These are phyloP conservation scores for Heliconius aoede DNA, from an alignment of 2,888 invertebrate species.

Conservation along the genomic window DNA sequence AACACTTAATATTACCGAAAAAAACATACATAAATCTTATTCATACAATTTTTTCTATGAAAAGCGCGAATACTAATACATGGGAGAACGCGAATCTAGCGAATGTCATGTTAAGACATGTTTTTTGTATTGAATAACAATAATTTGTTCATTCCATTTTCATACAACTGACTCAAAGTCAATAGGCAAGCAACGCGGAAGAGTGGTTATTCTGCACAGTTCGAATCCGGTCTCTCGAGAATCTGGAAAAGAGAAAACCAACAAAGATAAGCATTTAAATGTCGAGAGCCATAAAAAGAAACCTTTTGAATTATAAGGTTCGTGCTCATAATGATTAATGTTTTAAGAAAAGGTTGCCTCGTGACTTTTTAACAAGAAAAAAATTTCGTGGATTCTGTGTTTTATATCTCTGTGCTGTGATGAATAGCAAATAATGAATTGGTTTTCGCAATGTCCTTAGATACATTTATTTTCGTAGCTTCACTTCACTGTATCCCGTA, in stretches of 20 bases:
- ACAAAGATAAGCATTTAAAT: slow-evolving; percentile 47
- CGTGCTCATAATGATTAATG: slow-evolving; percentile 45
- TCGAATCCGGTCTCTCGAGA: slow-evolving; percentile 65
- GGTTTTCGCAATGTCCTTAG: slow-evolving; percentile 7
- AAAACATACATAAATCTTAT: neutral
- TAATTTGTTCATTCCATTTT: slow-evolving; percentile 26
- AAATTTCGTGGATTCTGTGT: slow-evolving; percentile 25
- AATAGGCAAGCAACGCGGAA: slow-evolving; percentile 64
- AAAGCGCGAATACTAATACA: no score
- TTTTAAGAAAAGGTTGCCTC: slow-evolving; percentile 41
- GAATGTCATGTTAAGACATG: neutral
- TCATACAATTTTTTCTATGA: neutral
- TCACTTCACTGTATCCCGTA: neutral
- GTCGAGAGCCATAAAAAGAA: slow-evolving; percentile 41
- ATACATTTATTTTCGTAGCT: neutral
- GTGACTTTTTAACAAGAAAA: slow-evolving; percentile 34
- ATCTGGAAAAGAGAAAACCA: slow-evolving; percentile 54
- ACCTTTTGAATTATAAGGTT: slow-evolving; percentile 45
- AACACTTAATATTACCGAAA: neutral
- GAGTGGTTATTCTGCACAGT: slow-evolving; percentile 57
- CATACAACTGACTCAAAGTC: slow-evolving; percentile 57
- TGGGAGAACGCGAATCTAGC: no score
- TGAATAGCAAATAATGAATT: slow-evolving; percentile 31
- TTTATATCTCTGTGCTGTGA: slow-evolving; percentile 25
- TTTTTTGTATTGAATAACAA: neutral